A percentile compares a stretch with the other conserved stretches of the same genome.
phyloP scores from a whole-genome alignment of 1,140 invertebrate genomes.

The Pantala flavescens region DNA sequence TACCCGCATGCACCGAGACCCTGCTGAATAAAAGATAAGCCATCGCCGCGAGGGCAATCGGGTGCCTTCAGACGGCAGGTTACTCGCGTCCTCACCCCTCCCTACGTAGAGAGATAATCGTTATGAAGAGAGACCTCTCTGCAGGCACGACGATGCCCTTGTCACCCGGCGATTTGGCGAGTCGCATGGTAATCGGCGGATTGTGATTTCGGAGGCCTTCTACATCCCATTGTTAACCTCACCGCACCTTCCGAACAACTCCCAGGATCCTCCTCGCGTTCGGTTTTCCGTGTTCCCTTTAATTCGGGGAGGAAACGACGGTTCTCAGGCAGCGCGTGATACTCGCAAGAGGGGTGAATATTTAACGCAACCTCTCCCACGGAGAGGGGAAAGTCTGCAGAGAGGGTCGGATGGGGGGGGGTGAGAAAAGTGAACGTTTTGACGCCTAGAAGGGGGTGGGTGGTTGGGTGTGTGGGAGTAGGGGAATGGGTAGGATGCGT shows the following conservation, averaged over 20 bases:
- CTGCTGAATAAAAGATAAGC: too few species aligned
- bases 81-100: too few species aligned
- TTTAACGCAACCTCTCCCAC: background rate
- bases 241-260: too few species aligned
- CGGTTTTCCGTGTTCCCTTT: background rate
- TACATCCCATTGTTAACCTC: background rate
- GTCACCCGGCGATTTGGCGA: too few species aligned
- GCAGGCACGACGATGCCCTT: too few species aligned
- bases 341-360: background rate
- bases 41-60: too few species aligned
- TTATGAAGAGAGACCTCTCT: too few species aligned
- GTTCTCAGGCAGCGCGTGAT: background rate
- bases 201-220: background rate
- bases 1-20: too few species aligned
- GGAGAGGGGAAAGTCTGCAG: background rate
- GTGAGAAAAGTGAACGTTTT: constrained; percentile 1
- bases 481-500: background rate
- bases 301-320: background rate
- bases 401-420: background rate
- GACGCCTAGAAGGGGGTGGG: background rate
- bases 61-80: too few species aligned
- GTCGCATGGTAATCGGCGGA: too few species aligned
- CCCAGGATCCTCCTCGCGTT: background rate
- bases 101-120: too few species aligned
- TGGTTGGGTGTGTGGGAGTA: background rate